Evolutionary conservation across 2,888 invertebrate genomes (phyloP), one percentile per base, ranked within the genome.

Genomic region (Epistrophella euchroma): DNA sequence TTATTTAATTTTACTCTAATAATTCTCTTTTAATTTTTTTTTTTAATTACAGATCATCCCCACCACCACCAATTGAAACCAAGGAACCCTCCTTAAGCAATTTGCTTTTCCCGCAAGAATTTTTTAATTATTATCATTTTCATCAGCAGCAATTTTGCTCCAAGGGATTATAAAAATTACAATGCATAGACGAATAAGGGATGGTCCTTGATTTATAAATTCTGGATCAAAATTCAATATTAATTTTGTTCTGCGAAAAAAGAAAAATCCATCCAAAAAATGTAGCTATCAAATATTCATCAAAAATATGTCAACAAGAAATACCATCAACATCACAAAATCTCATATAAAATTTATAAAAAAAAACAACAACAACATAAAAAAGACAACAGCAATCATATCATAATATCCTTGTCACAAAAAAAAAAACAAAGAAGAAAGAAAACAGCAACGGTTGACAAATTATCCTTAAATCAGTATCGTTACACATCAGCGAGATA

Each of bases 11-110:
- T 60, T 52, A 9, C 58, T 37, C 37, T 58, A 60, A 66, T 32
- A 66, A 6, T 52, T 52, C n/a, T 64, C 37, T 40, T 3, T 60
- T 55, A 10, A 32, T n/a, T 56, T 1, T 68, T 72, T 43, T 5
- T 19, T 70, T 43, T 66, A 43, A 66, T 84, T 84, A 13, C 66
- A 84, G 84, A 71, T 75, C 68, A 84, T 83, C 79, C 79, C 32
- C 52, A 68, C 64, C 43, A 78, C n/a, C n/a, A n/a, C n/a, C 78
- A 66, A 43, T 52, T 58, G 40, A 62, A 52, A 68, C 37, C 15
- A 68, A 52, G 35, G 32, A 50, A 77, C 43, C 0, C 47, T 2
- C 56, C 64, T 43, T 4, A 17, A 66, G 64, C 76, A 58, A 64
- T 64, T 25, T 64, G 35, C 11, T 22, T 62, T 13, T 35, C 15